Base-by-base conservation (phyloP, 2,113 vertebrate species). In the Chaetops frenatus region DNA sequence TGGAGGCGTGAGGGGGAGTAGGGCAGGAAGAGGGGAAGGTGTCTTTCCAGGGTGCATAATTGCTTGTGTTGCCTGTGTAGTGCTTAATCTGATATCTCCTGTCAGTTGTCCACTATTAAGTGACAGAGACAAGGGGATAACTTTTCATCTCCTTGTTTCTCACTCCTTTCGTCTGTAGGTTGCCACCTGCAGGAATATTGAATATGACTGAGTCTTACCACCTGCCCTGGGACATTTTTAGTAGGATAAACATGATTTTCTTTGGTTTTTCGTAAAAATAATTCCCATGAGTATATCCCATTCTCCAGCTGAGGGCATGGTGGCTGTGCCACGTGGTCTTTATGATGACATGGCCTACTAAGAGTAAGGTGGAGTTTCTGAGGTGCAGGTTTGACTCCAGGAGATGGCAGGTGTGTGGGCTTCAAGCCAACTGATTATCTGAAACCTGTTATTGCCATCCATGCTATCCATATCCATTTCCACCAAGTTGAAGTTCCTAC, bases 301-400 rank as follows among this genome's bases (percentile, higher is more conserved):
- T 51, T 47, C 3, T 25, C 24, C 31, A 81, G 2, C 5, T 23
- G 50, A 57, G 5, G 6, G 5, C 6, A 0, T 38, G 16, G 40
- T 88, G 44, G 4, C 24, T 82, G 16, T 31, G 11, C 14, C 10
- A 4, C 0, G 0, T 23, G 2, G 2, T 67, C 38, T 54, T 62
- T 24, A 21, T 15, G 60, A 48, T 5, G 9, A 28, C 10, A 9
- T 3, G 8, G 8, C 24, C 10, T 54, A 10, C 7, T 16, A 42
- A 29, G 20, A 33, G 5, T 53, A 29, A 48, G n/a, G 12, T 36
- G 7, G 2, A 17, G 21, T 50, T 83, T 82, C 33, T 38, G 27
- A 62, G 54, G 9, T 10, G 25, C 5, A 7, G 15, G 4, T 36
- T 57, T 47, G 48, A 9, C 33, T 93, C 53, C 14, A 51, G 57